phyloP scores from a whole-genome alignment of 2,113 vertebrate genomes.

The Collichthys lucidus region DNA sequence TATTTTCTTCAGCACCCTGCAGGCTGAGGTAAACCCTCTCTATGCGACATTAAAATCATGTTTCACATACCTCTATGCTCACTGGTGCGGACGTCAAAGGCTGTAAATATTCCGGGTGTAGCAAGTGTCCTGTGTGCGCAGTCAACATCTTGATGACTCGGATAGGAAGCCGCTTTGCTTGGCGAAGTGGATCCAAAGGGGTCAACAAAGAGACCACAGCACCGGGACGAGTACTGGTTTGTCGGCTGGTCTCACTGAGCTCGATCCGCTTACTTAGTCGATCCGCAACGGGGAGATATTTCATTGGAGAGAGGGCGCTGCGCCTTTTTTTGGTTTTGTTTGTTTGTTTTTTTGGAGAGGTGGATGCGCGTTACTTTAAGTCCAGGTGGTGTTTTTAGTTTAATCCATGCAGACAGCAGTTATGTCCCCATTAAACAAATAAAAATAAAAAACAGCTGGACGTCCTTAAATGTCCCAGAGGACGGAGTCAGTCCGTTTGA shows the following conservation, averaged over 20 bases:
- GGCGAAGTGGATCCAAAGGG: slow-evolving; percentile 89
- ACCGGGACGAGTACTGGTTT: slow-evolving; percentile 66
- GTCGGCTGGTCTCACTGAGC: slow-evolving; percentile 49
- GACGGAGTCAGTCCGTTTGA: slow-evolving; percentile 64
- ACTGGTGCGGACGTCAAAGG: slow-evolving; percentile 92
- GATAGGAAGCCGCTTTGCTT: slow-evolving; percentile 91
- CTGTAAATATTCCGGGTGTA: slow-evolving; percentile 95
- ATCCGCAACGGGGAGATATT: slow-evolving; percentile 85
- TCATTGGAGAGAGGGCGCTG: slow-evolving; percentile 86
- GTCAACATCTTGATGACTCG: slow-evolving; percentile 93
- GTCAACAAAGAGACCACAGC: slow-evolving; percentile 80
- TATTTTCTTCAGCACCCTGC: background rate
- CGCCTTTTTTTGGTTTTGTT: slow-evolving; percentile 4
- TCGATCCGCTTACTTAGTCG: slow-evolving; percentile 63
- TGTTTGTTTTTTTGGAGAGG: background rate
- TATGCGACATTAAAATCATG: slow-evolving; percentile 6
- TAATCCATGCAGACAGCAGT: slow-evolving; percentile 49
- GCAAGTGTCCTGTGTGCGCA: slow-evolving; percentile 92
- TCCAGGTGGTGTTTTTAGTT: background rate
- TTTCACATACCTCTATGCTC: slow-evolving; percentile 90
- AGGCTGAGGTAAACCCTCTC: background rate
- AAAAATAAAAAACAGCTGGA: background rate
- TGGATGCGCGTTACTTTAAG: no score
- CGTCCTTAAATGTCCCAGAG: slow-evolving; percentile 57
- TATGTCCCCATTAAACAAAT: background rate